These are phyloP conservation scores for Enteromius treurensis DNA, from an alignment of 2,797 vertebrate genomes.

Conservation along the genomic window DNA sequence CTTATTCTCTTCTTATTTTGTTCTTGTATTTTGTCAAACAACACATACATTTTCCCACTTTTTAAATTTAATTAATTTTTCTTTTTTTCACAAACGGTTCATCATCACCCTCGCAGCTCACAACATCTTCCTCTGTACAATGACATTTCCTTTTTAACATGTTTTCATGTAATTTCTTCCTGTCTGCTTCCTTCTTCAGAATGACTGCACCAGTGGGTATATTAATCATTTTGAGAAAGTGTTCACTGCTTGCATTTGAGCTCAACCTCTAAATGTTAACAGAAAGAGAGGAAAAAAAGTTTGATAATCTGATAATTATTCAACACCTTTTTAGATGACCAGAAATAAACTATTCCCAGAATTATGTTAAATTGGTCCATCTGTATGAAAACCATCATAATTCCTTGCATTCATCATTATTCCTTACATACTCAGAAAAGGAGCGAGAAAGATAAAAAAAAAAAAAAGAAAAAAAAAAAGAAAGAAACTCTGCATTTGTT, in stretches of 20 bases:
- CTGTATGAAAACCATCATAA: neutral
- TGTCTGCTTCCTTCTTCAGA: conserved; percentile 4
- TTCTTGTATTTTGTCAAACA: neutral
- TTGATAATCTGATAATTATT: neutral
- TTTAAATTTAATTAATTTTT: too few relatives aligned
- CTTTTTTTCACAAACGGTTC: neutral
- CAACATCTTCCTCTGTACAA: conserved; percentile 11
- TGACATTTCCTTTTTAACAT: conserved; percentile 15
- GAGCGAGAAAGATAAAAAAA: neutral
- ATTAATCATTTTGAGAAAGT: neutral
- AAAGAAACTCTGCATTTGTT: neutral
- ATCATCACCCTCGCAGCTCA: conserved; percentile 49
- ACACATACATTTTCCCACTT: too few relatives aligned
- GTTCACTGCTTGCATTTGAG: neutral
- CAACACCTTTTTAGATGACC: neutral
- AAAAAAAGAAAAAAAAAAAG: neutral
- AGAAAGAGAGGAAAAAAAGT: neutral
- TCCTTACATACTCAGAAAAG: neutral
- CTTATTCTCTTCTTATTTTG: neutral
- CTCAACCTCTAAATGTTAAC: neutral
- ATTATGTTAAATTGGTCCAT: neutral
- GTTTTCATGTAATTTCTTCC: conserved; percentile 24
- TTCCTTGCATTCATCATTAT: neutral
- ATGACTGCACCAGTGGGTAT: neutral
- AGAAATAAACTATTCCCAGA: neutral